These are phyloP conservation scores for Glareola pratincola DNA, from an alignment of 2,113 vertebrate genomes.

Conservation along the genomic window DNA sequence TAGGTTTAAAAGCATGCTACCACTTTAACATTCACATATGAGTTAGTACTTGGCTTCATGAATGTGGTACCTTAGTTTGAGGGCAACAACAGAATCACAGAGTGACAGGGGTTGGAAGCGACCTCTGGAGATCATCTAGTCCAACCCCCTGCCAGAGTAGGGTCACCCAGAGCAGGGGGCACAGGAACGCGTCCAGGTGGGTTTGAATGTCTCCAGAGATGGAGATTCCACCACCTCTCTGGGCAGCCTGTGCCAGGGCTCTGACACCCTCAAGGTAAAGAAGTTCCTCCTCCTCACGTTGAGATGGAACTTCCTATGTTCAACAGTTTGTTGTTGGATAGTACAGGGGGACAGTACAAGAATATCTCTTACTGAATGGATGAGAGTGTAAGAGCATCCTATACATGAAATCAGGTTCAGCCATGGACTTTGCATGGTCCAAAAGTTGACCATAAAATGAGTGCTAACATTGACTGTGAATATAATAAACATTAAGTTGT, in stretches of 20 bases:
- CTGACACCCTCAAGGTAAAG: too few species aligned
- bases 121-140: too few species aligned
- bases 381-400: not conserved
- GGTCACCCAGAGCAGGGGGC: too few species aligned
- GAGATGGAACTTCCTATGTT: too few species aligned
- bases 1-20: not conserved
- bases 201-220: too few species aligned
- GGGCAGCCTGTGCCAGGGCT: too few species aligned
- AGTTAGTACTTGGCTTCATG: not conserved
- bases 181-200: too few species aligned
- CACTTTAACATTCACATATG: not conserved
- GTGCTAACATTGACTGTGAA: not conserved
- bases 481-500: not conserved
- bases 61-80: not conserved
- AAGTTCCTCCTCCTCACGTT: too few species aligned
- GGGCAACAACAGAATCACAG: not conserved
- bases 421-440: not conserved
- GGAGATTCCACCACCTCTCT: too few species aligned
- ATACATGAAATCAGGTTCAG: not conserved
- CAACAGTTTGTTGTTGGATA: not conserved
- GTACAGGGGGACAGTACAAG: not conserved
- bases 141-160: too few species aligned
- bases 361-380: not conserved
- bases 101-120: too few species aligned
- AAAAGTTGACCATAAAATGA: not conserved